Conservation (phyloP, 2,797 vertebrate genomes). For the Lutra lutra region DNA sequence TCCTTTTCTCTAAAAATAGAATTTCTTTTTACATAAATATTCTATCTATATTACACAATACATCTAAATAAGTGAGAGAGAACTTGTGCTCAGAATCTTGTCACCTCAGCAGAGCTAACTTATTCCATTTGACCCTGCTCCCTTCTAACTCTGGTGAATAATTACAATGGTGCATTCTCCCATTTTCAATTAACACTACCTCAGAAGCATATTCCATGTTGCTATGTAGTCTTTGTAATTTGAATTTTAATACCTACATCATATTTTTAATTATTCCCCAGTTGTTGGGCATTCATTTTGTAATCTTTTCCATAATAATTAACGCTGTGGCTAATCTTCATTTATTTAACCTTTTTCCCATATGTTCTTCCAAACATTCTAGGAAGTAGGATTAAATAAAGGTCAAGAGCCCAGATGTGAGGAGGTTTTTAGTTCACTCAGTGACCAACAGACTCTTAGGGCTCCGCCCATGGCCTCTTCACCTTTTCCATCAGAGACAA, state of each 20-base stretch:
- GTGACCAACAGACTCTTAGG: not conserved
- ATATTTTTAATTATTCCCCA: constrained; percentile 14
- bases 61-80: constrained; percentile 47
- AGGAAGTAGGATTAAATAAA: not conserved
- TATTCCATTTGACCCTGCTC: not conserved
- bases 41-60: constrained; percentile 20
- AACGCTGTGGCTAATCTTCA: not conserved
- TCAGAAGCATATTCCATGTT: not conserved
- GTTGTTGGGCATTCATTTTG: not conserved
- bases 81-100: not conserved
- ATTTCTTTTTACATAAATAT: constrained; percentile 63
- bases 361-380: not conserved
- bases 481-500: not conserved
- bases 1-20: constrained; percentile 61
- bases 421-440: not conserved
- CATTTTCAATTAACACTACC: not conserved
- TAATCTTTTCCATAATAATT: not conserved
- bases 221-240: not conserved
- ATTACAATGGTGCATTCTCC: not conserved
- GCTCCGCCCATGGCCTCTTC: not conserved
- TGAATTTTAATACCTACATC: not conserved
- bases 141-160: not conserved
- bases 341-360: not conserved
- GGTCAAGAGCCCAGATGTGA: not conserved
- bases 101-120: not conserved